A percentile compares a stretch with the other conserved stretches of the same genome.
phyloP scores from a whole-genome alignment of 2,888 invertebrate genomes.

The Pristionchus exspectatus region DNA sequence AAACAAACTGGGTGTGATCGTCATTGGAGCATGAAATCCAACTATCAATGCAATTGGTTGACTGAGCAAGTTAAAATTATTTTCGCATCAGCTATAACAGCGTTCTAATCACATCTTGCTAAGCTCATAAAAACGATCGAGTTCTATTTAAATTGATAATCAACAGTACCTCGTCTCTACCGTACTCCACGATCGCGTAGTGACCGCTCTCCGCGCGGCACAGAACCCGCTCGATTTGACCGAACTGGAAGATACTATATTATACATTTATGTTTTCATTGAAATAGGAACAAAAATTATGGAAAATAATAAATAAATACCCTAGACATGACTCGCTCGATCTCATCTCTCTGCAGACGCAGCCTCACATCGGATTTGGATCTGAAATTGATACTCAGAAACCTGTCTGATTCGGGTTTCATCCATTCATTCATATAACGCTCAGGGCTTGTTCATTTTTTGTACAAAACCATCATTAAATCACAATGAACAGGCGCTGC shows the following conservation, averaged over 20 bases:
- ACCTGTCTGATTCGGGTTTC: neutral
- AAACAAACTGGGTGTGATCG: too few relatives aligned
- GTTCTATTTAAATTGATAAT: neutral
- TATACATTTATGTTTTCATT: neutral
- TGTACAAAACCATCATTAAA: too few relatives aligned
- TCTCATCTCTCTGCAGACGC: conserved; percentile 28
- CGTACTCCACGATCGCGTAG: conserved; percentile 54
- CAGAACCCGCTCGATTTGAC: conserved; percentile 51
- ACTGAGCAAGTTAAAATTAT: too few relatives aligned
- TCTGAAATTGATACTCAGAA: neutral
- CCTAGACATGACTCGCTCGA: conserved; percentile 37
- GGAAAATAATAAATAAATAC: neutral
- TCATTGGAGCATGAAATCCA: too few relatives aligned
- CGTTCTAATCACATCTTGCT: too few relatives aligned
- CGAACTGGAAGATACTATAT: conserved; percentile 24
- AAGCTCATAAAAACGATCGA: too few relatives aligned
- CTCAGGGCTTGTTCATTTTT: too few relatives aligned
- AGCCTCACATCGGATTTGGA: neutral
- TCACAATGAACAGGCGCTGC: too few relatives aligned
- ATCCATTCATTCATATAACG: too few relatives aligned
- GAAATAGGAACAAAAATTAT: neutral
- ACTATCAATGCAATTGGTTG: too few relatives aligned
- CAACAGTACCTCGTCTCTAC: conserved; percentile 33
- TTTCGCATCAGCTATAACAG: too few relatives aligned
- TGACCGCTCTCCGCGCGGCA: conserved; percentile 43